Evolutionary conservation across 2,113 vertebrate species (phyloP).

Genomic region (Lucifuga dentata): DNA sequence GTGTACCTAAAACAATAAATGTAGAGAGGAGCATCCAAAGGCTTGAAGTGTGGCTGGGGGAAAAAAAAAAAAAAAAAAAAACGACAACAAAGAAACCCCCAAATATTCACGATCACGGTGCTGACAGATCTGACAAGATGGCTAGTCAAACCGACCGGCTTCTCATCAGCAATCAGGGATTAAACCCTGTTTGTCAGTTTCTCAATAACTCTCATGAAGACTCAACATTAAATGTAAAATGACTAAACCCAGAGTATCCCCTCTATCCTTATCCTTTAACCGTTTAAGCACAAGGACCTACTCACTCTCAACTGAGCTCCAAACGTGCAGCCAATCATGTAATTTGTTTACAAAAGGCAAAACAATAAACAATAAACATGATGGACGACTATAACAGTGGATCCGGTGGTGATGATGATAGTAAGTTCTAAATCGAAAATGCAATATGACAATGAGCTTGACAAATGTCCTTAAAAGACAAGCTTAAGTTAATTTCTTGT

Average conservation of each 20-base stretch:
- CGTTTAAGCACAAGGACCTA: slow-evolving; percentile 66
- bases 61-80: slow-evolving; percentile 1
- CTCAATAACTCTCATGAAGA: slow-evolving; percentile 35
- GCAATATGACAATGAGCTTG: not conserved
- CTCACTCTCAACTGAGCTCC: slow-evolving; percentile 41
- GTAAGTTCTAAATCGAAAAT: slow-evolving; percentile 2
- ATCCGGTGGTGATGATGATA: slow-evolving; percentile 67
- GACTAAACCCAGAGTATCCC: slow-evolving; percentile 30
- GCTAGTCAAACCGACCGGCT: slow-evolving; percentile 25
- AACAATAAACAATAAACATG: slow-evolving; percentile 67
- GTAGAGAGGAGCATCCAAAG: slow-evolving; percentile 73
- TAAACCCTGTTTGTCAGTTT: slow-evolving; percentile 39
- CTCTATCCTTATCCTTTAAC: slow-evolving; percentile 55
- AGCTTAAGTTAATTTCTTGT: not conserved
- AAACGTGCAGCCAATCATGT: slow-evolving; percentile 47
- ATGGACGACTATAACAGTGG: slow-evolving; percentile 25
- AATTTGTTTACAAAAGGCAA: slow-evolving; percentile 72
- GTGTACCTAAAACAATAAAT: slow-evolving; percentile 83
- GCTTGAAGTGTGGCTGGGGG: slow-evolving; percentile 66
- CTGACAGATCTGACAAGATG: slow-evolving; percentile 50
- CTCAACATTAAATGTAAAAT: slow-evolving; percentile 19
- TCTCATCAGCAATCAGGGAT: slow-evolving; percentile 39
- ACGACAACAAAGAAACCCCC: slow-evolving; percentile 14
- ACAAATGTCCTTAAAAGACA: slow-evolving; percentile 11
- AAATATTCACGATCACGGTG: slow-evolving; percentile 35